Evolutionary conservation across 1,140 invertebrate species (phyloP).

Genomic region (Trachymyrmex cornetzi): DNA sequence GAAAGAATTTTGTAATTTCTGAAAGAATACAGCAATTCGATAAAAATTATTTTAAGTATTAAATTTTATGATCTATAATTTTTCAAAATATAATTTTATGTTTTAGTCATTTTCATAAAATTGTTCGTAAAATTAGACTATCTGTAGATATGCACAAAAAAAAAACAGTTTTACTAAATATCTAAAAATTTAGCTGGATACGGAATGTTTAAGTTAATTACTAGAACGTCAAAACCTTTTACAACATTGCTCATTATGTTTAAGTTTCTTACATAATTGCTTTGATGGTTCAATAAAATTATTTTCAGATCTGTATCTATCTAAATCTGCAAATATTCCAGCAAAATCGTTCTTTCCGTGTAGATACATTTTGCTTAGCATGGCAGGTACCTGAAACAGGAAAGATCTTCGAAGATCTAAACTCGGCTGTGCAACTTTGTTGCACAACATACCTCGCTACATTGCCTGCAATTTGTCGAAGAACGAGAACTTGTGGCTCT

Average conservation of each 20-base stretch:
- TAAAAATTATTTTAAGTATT: not conserved
- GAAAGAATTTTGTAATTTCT: not conserved
- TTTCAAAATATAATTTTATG: not conserved
- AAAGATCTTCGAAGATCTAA: conserved; percentile 18
- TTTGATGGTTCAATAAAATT: no score
- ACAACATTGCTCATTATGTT: no score
- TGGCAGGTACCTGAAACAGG: not conserved
- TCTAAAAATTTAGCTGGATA: no score
- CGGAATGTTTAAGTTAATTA: no score
- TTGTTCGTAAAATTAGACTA: not conserved
- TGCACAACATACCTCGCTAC: conserved; percentile 29
- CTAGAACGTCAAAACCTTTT: no score
- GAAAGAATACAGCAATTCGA: not conserved
- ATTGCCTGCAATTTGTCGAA: conserved; percentile 57
- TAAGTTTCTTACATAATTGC: no score
- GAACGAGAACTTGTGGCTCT: conserved; percentile 49
- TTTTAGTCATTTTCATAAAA: not conserved
- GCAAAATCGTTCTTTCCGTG: no score
- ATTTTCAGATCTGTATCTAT: no score
- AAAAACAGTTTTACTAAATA: no score
- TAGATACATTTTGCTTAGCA: not conserved
- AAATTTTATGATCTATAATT: not conserved
- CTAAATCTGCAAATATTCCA: no score
- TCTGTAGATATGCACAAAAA: not conserved
- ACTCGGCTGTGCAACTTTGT: conserved; percentile 35